Base-by-base conservation (phyloP, 2,888 invertebrate genomes). In the Hipparchia sbordonii region DNA sequence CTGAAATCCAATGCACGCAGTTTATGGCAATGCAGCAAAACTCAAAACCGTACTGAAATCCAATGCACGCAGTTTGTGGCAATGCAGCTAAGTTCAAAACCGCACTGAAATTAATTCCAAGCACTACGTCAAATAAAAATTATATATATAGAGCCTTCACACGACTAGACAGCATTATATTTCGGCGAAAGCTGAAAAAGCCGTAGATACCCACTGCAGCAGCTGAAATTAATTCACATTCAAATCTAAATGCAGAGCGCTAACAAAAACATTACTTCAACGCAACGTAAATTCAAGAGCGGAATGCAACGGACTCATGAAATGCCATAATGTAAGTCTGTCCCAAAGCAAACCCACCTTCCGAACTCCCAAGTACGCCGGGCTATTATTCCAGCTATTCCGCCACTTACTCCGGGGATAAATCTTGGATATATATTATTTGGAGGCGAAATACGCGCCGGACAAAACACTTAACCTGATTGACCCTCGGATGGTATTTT, bases 401-500 rank as follows among this genome's bases (percentile, higher is more conserved):
- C 83, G 83, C 84, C 82, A 85, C 84, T 82, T 80, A 81, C 81
- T 79, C 79, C 81, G 80, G 79, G 79, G 82, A 87, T 87, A 89
- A 89, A 89, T 86, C 87, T 86, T 83, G 77, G 82, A 85, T 84
- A 87, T 87, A 87, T 85, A 87, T 86, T 85, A 86, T 87, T 84
- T 82, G 77, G 82, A 83, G 76, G 78, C 75, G 78, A 82, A 69
- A 85, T 82, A 80, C 81, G 80, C 84, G 79, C 79, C 86, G 88
- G 88, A 87, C 88, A 86, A 83, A 85, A 88, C 89, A 89, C 89
- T 89, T 88, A 88, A 87, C 89, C 87, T 89, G 89, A 89, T 89
- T 90, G 90, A 89, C 89, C 90, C 87, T 83, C 77, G 82, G 81
- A 74, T 81, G 89, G 90, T 89, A 89, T 89, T 90, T 90, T 89